Conservation (phyloP, 1,140 invertebrate genomes). For the Hypothenemus hampei region DNA sequence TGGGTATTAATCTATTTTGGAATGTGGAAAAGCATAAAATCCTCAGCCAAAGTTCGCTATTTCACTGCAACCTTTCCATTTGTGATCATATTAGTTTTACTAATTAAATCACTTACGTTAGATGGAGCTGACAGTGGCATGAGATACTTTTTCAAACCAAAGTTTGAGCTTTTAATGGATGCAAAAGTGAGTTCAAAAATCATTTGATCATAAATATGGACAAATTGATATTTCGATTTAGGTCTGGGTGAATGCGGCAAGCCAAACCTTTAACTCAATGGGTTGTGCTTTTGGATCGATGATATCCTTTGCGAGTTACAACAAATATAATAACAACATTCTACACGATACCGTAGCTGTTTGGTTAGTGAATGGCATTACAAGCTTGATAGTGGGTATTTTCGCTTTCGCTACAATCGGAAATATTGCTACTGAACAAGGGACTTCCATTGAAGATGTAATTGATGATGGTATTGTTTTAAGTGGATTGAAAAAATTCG, state of each 20-base stretch:
- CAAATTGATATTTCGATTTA: conserved; percentile 40
- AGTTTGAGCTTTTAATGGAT: conserved; percentile 76
- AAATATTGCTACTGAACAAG: conserved; percentile 77
- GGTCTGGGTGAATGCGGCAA: conserved; percentile 88
- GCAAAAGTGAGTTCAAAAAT: conserved; percentile 57
- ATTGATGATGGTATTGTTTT: conserved; percentile 66
- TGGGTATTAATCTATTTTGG: conserved; percentile 91
- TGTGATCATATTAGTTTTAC: conserved; percentile 73
- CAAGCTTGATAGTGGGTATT: conserved; percentile 78
- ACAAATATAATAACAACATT: conserved; percentile 87
- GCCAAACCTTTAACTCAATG: conserved; percentile 90
- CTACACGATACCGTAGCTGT: conserved; percentile 79
- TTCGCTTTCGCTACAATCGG: conserved; percentile 85
- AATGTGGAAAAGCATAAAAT: conserved; percentile 88
- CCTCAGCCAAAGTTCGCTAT: conserved; percentile 77
- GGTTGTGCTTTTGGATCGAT: conserved; percentile 88
- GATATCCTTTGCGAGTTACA: conserved; percentile 94
- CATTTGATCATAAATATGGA: conserved; percentile 3
- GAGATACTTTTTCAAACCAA: conserved; percentile 81
- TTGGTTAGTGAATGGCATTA: conserved; percentile 74
- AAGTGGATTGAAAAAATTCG: not conserved
- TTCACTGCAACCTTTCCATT: conserved; percentile 84
- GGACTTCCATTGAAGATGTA: conserved; percentile 71
- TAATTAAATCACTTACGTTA: conserved; percentile 72
- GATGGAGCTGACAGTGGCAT: conserved; percentile 76